phyloP scores from a whole-genome alignment of 2,113 vertebrate genomes.

The Scomber colias region DNA sequence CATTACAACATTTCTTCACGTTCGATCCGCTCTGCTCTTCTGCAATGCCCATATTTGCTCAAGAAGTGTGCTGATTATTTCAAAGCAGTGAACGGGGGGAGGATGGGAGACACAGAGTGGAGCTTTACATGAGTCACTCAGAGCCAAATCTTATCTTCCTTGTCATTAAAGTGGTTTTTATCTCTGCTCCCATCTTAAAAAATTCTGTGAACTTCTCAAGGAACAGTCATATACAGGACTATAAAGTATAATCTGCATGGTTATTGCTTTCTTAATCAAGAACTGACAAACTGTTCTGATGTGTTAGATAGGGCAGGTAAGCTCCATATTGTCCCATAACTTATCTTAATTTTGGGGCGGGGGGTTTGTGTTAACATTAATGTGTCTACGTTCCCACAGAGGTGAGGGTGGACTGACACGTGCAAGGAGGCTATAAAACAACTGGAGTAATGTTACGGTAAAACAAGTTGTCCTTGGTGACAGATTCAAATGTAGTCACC shows the following conservation, averaged over 20 bases:
- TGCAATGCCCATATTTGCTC: conserved; percentile 79
- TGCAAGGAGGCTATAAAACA: conserved; percentile 12
- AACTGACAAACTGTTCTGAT: conserved; percentile 69
- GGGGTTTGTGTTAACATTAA: neutral
- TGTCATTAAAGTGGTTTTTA: conserved; percentile 84
- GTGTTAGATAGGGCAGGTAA: conserved; percentile 24
- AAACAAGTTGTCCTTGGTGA: neutral
- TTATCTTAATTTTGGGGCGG: conserved; percentile 36
- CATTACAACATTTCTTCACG: conserved; percentile 69
- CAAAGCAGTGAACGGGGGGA: conserved; percentile 50
- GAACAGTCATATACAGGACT: conserved; percentile 73
- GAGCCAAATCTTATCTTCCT: conserved; percentile 85
- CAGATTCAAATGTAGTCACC: neutral
- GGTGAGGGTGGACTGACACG: neutral
- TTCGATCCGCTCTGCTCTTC: conserved; percentile 67
- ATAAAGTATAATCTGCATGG: conserved; percentile 84
- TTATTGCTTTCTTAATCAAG: conserved; percentile 77
- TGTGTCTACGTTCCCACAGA: conserved; percentile 7
- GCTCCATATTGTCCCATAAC: neutral
- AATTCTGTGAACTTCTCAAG: conserved; percentile 81
- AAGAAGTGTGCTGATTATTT: conserved; percentile 77
- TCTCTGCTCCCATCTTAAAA: conserved; percentile 74
- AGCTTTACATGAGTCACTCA: conserved; percentile 79
- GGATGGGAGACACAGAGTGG: conserved; percentile 54
- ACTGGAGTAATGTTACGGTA: neutral